phyloP scores from a whole-genome alignment of 2,888 invertebrate species.

The Ornithoptera alexandrae region DNA sequence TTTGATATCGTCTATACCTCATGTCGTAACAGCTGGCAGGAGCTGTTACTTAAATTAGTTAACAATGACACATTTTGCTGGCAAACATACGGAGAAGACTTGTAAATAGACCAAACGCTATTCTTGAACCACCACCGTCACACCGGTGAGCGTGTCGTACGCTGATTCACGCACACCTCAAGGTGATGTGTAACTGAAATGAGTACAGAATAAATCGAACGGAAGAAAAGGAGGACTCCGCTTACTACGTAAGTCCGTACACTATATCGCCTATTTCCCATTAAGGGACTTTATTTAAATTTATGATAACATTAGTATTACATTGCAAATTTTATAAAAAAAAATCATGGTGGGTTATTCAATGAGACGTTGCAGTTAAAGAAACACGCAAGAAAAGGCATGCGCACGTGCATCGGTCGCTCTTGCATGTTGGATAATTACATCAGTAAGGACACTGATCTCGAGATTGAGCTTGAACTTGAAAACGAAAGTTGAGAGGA shows the following conservation, averaged over 20 bases:
- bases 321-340: not conserved
- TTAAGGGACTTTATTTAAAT: too few relatives aligned
- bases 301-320: not conserved
- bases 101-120: conserved; percentile 76
- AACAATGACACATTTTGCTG: conserved; percentile 80
- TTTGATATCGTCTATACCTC: conserved; percentile 41
- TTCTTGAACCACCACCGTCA: conserved; percentile 72
- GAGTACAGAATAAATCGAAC: conserved; percentile 32
- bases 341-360: conserved; percentile 6
- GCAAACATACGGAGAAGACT: conserved; percentile 77
- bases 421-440: conserved; percentile 56
- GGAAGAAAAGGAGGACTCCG: not conserved
- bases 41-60: conserved; percentile 78
- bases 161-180: conserved; percentile 76
- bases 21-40: conserved; percentile 77
- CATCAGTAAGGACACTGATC: conserved; percentile 66
- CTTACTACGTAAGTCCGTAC: too few relatives aligned
- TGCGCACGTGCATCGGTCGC: conserved; percentile 44
- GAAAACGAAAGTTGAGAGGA: conserved; percentile 33
- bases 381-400: conserved; percentile 44
- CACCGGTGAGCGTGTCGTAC: conserved; percentile 70
- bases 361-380: conserved; percentile 31
- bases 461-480: conserved; percentile 64
- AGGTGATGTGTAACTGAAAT: conserved; percentile 56
- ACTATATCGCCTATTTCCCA: too few relatives aligned